A percentile compares a stretch with the other conserved stretches of the same genome.
Evolutionary conservation across 2,797 vertebrate species (phyloP).

Genomic region (Clarias laeviceps): DNA sequence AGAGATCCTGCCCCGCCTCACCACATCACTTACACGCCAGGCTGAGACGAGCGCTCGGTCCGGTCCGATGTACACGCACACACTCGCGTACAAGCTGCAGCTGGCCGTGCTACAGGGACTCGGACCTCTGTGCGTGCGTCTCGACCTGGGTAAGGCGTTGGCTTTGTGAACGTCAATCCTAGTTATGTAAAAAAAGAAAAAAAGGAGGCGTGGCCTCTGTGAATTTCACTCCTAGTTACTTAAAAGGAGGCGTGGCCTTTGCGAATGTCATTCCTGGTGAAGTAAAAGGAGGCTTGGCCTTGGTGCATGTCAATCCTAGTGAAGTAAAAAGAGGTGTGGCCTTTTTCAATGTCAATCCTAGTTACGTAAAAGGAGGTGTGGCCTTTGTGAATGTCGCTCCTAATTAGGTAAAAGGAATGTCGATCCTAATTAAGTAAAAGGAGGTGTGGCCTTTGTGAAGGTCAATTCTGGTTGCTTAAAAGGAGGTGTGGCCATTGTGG

Average conservation of each 20-base stretch:
- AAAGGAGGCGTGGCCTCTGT: background rate
- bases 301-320: accelerated
- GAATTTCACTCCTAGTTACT: too few species aligned
- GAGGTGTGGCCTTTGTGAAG: background rate
- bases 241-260: background rate
- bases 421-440: accelerated
- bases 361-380: background rate
- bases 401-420: too few species aligned
- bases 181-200: too few species aligned
- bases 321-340: background rate
- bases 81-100: constrained; percentile 89
- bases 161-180: background rate
- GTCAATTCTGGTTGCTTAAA: background rate
- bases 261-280: too few species aligned
- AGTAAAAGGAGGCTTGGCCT: background rate
- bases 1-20: constrained; percentile 87
- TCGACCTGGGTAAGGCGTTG: constrained; percentile 85
- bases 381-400: background rate
- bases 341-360: background rate
- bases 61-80: constrained; percentile 86
- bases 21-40: constrained; percentile 79
- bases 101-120: constrained; percentile 87
- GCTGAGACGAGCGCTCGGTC: constrained; percentile 83
- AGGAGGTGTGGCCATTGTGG: background rate
- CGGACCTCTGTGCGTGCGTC: constrained; percentile 81